Evolutionary conservation across 2,888 invertebrate species (phyloP), one percentile per base, ranked within the genome.

Genomic region (Molorchus minor): DNA sequence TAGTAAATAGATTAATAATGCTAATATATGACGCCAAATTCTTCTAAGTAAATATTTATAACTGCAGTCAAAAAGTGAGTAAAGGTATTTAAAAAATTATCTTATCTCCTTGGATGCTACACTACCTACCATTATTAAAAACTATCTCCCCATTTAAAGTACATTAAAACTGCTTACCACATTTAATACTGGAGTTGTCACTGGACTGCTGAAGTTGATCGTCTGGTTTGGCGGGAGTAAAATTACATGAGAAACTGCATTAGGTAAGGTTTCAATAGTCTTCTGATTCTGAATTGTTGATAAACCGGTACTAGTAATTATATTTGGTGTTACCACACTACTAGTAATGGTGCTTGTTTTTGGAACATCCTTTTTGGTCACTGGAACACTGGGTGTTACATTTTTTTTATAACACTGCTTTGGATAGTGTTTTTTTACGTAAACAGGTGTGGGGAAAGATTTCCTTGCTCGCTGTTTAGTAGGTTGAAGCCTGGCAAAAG

Each of bases 401-500:
- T 45, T 38, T 44, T 40, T 55, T 19, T 55, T 15, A 46, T 19
- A 8, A 46, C 17, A 30, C 55, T 33, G 13, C 16, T 1, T 29
- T 55, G 41, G 33, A 15, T 46, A n/a, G 43, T 41, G 35, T 19
- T 2, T 29, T 51, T 67, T 64, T 35, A 41, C 29, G 52, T 70
- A 71, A 30, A 58, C 55, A 5, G 74, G 72, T 15, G 65, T 67
- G 1, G 78, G 77, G 52, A 79, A 79, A 0, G 77, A 74, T 66
- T 79, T 79, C 30, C 79, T 58, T 1, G 79, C 78, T 56, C 73
- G 71, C 46, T 76, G 77, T 62, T 77, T 77, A 3, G 70, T 47
- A 8, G 51, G 21, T 46, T 58, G 69, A 20, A 78, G 63, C 65
- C 75, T 76, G 3, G 76, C 72, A 55, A 78, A 71, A 1, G 78